Percentiles rank a stretch among this genome's conserved stretches.
These are phyloP conservation scores for Toxotes lorentzi DNA, from an alignment of 2,797 vertebrate genomes.

Conservation along the genomic window DNA sequence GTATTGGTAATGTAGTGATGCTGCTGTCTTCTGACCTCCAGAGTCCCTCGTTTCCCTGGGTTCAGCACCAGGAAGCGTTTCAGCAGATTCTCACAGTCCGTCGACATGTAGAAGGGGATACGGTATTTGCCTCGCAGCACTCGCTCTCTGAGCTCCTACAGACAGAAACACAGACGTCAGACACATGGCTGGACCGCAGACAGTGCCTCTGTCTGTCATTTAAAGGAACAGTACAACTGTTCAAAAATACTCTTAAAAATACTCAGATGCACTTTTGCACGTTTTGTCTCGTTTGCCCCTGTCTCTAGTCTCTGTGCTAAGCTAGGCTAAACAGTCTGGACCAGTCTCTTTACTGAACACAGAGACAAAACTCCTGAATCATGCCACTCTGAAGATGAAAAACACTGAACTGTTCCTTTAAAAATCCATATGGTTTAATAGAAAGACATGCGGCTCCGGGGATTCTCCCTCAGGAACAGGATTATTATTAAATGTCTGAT, in stretches of 20 bases:
- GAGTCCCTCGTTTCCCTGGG: constrained; percentile 92
- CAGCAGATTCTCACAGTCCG: constrained; percentile 94
- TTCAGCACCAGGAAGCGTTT: constrained; percentile 95
- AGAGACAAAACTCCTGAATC: not conserved
- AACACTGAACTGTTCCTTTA: not conserved
- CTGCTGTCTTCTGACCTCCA: constrained; percentile 85
- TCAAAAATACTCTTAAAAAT: too few relatives aligned
- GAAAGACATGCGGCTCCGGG: not conserved
- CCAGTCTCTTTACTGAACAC: not conserved
- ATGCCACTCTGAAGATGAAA: not conserved
- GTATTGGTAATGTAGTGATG: not conserved
- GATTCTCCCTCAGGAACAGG: too few relatives aligned
- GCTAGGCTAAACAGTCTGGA: not conserved
- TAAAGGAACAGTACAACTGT: too few relatives aligned
- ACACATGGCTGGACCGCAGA: not conserved
- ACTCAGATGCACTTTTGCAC: too few relatives aligned
- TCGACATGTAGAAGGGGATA: constrained; percentile 96
- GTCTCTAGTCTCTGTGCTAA: not conserved
- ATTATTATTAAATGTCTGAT: too few relatives aligned
- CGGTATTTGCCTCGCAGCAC: constrained; percentile 93
- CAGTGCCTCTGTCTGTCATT: too few relatives aligned
- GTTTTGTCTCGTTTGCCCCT: too few relatives aligned
- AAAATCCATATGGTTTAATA: not conserved
- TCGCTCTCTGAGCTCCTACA: constrained; percentile 91
- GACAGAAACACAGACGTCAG: not conserved